These are phyloP conservation scores for Sebastes fasciatus DNA, from an alignment of 2,113 vertebrate genomes.

Conservation along the genomic window DNA sequence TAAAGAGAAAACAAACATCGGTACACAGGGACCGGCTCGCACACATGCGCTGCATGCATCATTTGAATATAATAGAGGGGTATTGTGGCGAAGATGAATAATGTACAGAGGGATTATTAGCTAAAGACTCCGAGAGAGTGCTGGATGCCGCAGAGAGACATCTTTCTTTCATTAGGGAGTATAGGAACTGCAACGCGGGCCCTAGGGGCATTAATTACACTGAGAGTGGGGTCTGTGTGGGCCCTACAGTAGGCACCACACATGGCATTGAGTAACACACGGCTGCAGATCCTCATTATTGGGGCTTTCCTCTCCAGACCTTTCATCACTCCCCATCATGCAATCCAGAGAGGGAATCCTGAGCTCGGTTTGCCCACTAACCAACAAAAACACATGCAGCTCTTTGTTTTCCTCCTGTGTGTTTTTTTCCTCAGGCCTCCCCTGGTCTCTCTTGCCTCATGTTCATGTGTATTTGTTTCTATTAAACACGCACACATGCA, in stretches of 20 bases:
- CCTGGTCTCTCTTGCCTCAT: conserved; percentile 10
- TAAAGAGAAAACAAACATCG: conserved; percentile 46
- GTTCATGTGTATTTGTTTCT: conserved; percentile 32
- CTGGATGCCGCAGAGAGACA: conserved; percentile 46
- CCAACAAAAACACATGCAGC: conserved; percentile 26
- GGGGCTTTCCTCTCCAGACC: conserved; percentile 63
- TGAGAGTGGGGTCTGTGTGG: conserved; percentile 46
- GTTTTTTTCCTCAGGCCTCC: background rate
- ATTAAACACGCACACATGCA: background rate
- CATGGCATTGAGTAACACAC: conserved; percentile 59
- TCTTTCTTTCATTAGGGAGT: conserved; percentile 79
- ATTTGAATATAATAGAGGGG: conserved; percentile 76
- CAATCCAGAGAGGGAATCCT: conserved; percentile 59
- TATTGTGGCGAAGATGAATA: conserved; percentile 70
- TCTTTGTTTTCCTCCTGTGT: conserved; percentile 16
- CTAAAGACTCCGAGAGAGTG: conserved; percentile 36
- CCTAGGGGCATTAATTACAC: conserved; percentile 64
- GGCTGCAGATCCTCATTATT: conserved; percentile 60
- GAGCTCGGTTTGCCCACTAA: conserved; percentile 18
- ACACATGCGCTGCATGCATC: conserved; percentile 66
- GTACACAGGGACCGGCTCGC: conserved; percentile 36
- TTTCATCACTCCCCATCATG: conserved; percentile 61
- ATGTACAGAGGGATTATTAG: conserved; percentile 59
- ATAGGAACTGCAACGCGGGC: conserved; percentile 42
- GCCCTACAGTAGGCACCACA: conserved; percentile 63